Evolutionary conservation across 1,140 invertebrate species (phyloP), one percentile per base, ranked within the genome.

Genomic region (Coptotermes formosanus): DNA sequence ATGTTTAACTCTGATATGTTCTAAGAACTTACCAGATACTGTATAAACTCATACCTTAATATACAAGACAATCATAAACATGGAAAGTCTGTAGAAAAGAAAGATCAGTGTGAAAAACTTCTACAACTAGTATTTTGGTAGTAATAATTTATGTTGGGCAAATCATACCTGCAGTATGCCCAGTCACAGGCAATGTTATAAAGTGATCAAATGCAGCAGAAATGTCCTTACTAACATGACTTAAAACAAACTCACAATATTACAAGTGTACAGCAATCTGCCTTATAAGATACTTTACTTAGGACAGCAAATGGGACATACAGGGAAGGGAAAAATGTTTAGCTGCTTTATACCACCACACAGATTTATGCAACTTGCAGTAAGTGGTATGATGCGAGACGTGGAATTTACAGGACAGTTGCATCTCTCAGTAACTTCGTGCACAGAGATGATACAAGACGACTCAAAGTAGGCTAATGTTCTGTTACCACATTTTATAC

Each of bases 1-100:
- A 52, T 52, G 45, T 85, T 85, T 23, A 85, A 85, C 30, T 69
- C 64, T 85, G 48, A 45, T 59, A 85, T 59, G 59, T 14, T 75
- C 85, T 85, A 85, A 25, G 3, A 85, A 85, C 55, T 85, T 25
- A 85, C 30, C 55, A 75, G 52, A 55, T 85, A 85, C 75, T 85
- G 85, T 59, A 64, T 85, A 75, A 52, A 23, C 16, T 38, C 21
- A 45, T 25, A 25, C 44, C 75, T 48, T 30, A 85, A n/a, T 69
- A 69, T 85, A 44, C 45, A 64, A 85, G 43, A 85, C 45, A 48
- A 75, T 75, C 64, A 30, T 30, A 44, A 48, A 85, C 85, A 69
- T 75, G 85, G 85, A 64, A 85, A 69, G 84, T 64, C 45, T 75
- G 38, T 44, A 64, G 64, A 64, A 85, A 85, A 75, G 38, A 75